Percentiles rank a stretch among this genome's conserved stretches.
phyloP scores from a whole-genome alignment of 2,113 vertebrate species.

The Anhinga anhinga region DNA sequence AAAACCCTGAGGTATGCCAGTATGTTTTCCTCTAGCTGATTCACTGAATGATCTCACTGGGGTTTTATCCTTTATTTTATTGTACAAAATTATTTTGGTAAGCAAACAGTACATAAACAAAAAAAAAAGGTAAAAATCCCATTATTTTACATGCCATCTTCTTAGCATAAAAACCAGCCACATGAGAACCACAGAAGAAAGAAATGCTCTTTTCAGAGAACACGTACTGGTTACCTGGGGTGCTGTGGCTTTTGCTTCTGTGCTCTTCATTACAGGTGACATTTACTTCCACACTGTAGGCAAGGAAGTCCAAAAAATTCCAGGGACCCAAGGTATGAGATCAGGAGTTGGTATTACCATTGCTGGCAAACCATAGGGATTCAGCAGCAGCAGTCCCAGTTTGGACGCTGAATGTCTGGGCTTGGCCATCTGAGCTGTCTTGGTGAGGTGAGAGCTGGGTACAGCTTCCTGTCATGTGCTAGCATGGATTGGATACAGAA shows the following conservation, averaged over 20 bases:
- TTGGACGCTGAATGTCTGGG: rapidly evolving
- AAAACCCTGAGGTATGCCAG: neutral
- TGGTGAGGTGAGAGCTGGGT: neutral
- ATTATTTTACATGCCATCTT: neutral
- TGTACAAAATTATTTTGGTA: neutral
- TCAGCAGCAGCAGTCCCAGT: neutral
- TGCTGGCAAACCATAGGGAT: neutral
- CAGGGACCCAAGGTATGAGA: neutral
- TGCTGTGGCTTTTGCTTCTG: neutral
- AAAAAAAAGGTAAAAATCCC: neutral
- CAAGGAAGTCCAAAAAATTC: neutral
- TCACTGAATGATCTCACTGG: neutral
- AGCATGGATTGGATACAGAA: neutral
- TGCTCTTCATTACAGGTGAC: neutral
- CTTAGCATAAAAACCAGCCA: neutral
- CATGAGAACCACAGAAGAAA: neutral
- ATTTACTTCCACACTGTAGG: neutral
- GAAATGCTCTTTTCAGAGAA: neutral
- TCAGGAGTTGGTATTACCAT: neutral
- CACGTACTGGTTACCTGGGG: neutral
- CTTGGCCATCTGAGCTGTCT: neutral
- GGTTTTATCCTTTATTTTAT: neutral
- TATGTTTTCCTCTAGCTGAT: neutral
- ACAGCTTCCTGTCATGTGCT: neutral
- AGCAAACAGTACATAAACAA: neutral